phyloP scores from a whole-genome alignment of 2,888 invertebrate species.

The Seira musarum region DNA sequence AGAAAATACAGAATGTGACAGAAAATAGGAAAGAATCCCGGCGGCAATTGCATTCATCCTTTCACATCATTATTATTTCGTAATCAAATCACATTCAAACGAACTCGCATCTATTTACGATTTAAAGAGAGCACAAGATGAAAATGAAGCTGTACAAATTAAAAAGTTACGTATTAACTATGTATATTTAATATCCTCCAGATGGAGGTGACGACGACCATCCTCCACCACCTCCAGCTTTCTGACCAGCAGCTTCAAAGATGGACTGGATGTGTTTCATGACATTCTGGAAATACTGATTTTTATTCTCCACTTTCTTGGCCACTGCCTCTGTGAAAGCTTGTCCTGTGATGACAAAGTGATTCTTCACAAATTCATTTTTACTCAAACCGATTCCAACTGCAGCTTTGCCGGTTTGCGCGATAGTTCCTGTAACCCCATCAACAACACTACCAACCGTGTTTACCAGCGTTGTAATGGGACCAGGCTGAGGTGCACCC shows the following conservation, averaged over 20 bases:
- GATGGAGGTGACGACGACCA: background rate
- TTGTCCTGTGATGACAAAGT: constrained; percentile 43
- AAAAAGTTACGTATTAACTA: too few relatives aligned
- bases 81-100: too few relatives aligned
- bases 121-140: too few relatives aligned
- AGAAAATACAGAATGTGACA: too few relatives aligned
- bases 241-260: constrained; percentile 22
- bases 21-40: too few relatives aligned
- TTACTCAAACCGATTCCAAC: constrained; percentile 35
- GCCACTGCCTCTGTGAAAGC: constrained; percentile 38
- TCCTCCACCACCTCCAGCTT: constrained; percentile 16
- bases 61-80: too few relatives aligned
- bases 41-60: too few relatives aligned
- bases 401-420: constrained; percentile 23
- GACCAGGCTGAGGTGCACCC: constrained; percentile 3
- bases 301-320: constrained; percentile 27
- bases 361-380: constrained; percentile 41
- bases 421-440: constrained; percentile 15
- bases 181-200: background rate
- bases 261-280: constrained; percentile 37
- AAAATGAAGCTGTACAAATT: too few relatives aligned
- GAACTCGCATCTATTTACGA: too few relatives aligned
- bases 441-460: constrained; percentile 25
- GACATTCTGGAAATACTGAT: constrained; percentile 42
- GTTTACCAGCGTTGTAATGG: constrained; percentile 12